Evolutionary conservation across 2,888 invertebrate genomes (phyloP), one percentile per base, ranked within the genome.

Genomic region (Timandra comae): DNA sequence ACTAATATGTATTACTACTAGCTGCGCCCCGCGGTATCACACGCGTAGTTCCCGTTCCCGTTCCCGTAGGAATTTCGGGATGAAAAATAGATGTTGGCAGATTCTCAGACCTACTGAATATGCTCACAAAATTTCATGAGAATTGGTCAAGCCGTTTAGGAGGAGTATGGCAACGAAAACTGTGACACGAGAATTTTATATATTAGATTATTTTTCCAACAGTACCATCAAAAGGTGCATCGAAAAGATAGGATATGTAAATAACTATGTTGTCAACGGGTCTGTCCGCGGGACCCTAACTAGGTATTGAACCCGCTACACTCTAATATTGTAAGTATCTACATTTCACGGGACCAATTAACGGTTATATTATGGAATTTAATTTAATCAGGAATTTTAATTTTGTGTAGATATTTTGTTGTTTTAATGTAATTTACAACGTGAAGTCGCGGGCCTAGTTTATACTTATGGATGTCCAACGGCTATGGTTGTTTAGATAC

Each of bases 191-290:
- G 2, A 9, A 22, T 16, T 16, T 16, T 16, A 5, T 16, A 16
- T 16, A 16, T 16, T 16, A 16, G 3, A 16, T 16, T 16, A 16
- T 1, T 16, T 16, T 16, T 35, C 54, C 12, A 34, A 48, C 64
- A 3, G 11, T 70, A 64, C 63, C n/a, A 33, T 37, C 50, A 53
- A 60, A 59, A 65, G 63, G 63, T 66, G 65, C 59, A 53, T 58
- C 61, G 52, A 42, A 56, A 35, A 41, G 52, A 60, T 54, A 63
- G 60, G 57, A 63, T 57, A 67, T 72, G 68, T 70, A 68, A 69
- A 69, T 62, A 62, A 46, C 52, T 30, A 39, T 49, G 53, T 50
- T 56, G 63, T 59, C 61, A 55, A 36, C 58, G 41, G 48, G 43
- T 48, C 46, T 46, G 41, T 29, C 22, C 10, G 16, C 22, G 4